phyloP scores from a whole-genome alignment of 2,888 invertebrate genomes.

The Sminthurinus aureus region DNA sequence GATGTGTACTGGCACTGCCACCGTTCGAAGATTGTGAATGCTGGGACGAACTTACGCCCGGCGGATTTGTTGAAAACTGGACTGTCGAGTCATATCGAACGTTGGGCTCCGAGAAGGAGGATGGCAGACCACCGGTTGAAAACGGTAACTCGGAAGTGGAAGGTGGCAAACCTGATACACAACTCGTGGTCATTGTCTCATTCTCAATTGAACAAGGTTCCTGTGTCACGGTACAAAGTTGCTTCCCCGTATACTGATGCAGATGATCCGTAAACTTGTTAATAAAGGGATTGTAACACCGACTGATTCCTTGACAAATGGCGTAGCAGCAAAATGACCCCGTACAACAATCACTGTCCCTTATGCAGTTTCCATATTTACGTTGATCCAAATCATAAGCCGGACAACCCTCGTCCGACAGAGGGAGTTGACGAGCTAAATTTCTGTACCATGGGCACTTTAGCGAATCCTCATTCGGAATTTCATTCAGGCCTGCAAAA shows the following conservation, averaged over 20 bases:
- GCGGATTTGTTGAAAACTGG: no score
- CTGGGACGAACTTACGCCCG: no score
- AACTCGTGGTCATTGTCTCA: not conserved
- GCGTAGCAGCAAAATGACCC: slow-evolving; percentile 42
- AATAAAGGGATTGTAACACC: slow-evolving; percentile 43
- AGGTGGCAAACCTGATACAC: no score
- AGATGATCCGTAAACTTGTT: slow-evolving; percentile 40
- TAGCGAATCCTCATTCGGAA: slow-evolving; percentile 11
- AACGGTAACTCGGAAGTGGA: no score
- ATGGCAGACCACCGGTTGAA: no score
- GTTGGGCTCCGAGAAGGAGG: no score
- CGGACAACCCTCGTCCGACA: slow-evolving; percentile 19
- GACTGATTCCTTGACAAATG: slow-evolving; percentile 40
- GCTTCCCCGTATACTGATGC: slow-evolving; percentile 14
- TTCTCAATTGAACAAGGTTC: not conserved
- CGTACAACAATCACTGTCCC: slow-evolving; percentile 34
- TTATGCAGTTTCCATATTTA: slow-evolving; percentile 24
- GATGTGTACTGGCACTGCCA: no score
- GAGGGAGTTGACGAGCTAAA: slow-evolving; percentile 31
- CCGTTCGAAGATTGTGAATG: no score
- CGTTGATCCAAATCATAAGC: not conserved
- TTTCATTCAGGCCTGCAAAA: no score
- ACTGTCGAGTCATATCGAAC: no score
- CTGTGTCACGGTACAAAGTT: not conserved
- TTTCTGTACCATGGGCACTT: slow-evolving; percentile 41